Evolutionary conservation across 30 jellyfish, hydroid and myxozoan genomes (phyloP).

Genomic region (Hydractinia echinata): DNA sequence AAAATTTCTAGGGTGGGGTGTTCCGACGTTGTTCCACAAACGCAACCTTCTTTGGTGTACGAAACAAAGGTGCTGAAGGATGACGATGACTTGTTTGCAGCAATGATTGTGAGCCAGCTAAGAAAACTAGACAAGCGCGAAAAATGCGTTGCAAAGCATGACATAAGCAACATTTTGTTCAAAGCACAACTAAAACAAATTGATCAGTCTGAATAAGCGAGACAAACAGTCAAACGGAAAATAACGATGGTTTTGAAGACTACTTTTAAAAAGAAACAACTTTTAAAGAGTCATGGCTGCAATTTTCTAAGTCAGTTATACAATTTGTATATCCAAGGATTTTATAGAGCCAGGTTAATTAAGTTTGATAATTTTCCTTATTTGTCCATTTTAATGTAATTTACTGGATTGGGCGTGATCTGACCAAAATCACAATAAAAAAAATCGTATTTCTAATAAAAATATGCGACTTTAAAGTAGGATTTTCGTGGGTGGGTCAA

Average conservation of each 20-base stretch:
- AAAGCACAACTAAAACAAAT: constrained; percentile 18
- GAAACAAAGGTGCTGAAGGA: constrained; percentile 15
- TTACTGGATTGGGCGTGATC: too few species aligned
- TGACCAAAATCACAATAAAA: too few species aligned
- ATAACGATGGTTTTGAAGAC: background rate
- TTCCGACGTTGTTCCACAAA: background rate
- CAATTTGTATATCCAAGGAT: too few species aligned
- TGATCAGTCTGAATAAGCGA: background rate
- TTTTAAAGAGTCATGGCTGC: too few species aligned
- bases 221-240: background rate
- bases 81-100: constrained; percentile 22
- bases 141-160: constrained; percentile 27
- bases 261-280: too few species aligned
- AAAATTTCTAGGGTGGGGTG: background rate
- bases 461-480: too few species aligned
- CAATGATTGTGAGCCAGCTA: constrained; percentile 21
- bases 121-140: background rate
- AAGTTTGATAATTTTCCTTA: too few species aligned
- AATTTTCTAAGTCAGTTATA: too few species aligned
- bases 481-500: too few species aligned
- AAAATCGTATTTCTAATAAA: too few species aligned
- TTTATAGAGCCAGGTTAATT: too few species aligned
- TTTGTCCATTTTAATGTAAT: too few species aligned
- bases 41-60: background rate
- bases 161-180: constrained; percentile 21